phyloP scores from a whole-genome alignment of 2,797 vertebrate species.

The Paedocypris micromegethes region DNA sequence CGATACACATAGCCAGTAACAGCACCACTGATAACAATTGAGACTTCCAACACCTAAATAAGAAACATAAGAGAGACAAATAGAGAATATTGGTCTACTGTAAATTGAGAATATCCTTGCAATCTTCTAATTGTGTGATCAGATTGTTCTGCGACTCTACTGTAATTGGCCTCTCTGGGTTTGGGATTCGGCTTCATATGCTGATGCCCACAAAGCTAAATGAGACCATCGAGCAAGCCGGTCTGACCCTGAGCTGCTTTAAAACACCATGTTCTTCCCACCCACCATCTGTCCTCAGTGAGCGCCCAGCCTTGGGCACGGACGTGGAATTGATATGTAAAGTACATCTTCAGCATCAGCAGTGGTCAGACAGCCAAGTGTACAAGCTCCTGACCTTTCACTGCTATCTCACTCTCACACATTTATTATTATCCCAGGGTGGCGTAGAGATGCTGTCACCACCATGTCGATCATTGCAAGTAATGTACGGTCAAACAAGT shows the following conservation, averaged over 20 bases:
- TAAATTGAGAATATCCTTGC: neutral
- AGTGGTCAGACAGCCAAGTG: constrained; percentile 1
- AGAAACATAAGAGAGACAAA: too few species aligned
- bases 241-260: constrained; percentile 28
- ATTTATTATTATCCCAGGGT: too few species aligned
- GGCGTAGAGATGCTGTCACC: too few species aligned
- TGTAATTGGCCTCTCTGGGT: constrained; percentile 23
- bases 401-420: neutral
- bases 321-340: constrained; percentile 29
- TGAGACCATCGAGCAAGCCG: constrained; percentile 11
- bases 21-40: too few species aligned
- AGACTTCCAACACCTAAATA: too few species aligned
- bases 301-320: constrained; percentile 29
- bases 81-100: too few species aligned
- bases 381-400: neutral
- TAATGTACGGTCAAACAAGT: neutral
- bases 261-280: constrained; percentile 27
- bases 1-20: too few species aligned
- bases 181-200: constrained; percentile 25
- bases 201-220: constrained; percentile 28
- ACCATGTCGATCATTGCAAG: too few species aligned
- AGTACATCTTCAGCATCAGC: constrained; percentile 26
- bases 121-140: constrained; percentile 19
- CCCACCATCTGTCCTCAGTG: constrained; percentile 28
- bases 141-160: constrained; percentile 23